Evolutionary conservation across 2,113 vertebrate species (phyloP).

Genomic region (Saccopteryx leptura): DNA sequence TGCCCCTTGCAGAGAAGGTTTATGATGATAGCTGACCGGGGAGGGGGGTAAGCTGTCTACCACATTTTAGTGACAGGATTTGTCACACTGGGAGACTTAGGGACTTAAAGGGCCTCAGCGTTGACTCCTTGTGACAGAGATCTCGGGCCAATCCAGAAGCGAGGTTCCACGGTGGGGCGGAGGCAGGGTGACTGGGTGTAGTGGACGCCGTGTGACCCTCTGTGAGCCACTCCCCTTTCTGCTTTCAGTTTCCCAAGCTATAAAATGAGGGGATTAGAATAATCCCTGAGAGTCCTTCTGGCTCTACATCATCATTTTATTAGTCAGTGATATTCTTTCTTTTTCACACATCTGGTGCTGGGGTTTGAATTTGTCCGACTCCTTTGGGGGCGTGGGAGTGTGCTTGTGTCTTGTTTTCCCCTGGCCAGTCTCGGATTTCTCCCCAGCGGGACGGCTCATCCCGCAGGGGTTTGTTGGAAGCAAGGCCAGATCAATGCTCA

Average conservation of each 20-base stretch:
- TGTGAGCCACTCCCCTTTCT: background rate
- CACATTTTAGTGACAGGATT: background rate
- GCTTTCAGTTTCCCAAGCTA: background rate
- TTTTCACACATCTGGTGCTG: background rate
- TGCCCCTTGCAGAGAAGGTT: background rate
- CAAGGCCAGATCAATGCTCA: conserved; percentile 68
- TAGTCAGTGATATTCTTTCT: background rate
- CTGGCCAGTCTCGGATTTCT: background rate
- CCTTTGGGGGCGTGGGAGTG: background rate
- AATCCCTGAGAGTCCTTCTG: background rate
- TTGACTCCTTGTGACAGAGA: background rate
- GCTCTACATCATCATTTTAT: background rate
- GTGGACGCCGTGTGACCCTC: background rate
- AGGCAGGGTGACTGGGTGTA: background rate
- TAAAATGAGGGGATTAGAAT: background rate
- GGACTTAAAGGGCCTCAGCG: background rate
- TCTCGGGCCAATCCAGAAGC: background rate
- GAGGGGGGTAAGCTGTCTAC: background rate
- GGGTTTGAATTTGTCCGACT: conserved; percentile 15
- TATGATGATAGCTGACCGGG: background rate
- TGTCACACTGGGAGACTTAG: background rate
- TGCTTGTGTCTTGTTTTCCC: background rate
- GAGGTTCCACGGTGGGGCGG: background rate
- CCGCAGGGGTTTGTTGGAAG: conserved; percentile 45
- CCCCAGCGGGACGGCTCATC: background rate